Evolutionary conservation across 2,797 vertebrate species (phyloP), one percentile per base, ranked within the genome.

Genomic region (Hippoglossus hippoglossus): DNA sequence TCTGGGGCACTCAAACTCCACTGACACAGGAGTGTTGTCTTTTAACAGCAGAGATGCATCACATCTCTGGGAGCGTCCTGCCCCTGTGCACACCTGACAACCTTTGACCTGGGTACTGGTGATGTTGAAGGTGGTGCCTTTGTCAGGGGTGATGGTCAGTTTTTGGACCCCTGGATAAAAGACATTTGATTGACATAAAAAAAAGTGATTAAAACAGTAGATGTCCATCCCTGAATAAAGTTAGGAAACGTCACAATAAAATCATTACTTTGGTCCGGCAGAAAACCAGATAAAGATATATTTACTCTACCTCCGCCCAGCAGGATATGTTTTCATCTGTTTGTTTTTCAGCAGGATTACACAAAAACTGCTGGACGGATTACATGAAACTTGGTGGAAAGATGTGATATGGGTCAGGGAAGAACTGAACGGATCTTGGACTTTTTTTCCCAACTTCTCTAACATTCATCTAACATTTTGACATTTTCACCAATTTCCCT

Each of bases 1-100:
- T 65, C 31, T 79, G 55, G 72, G 0, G 78, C 93, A 94, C 0
- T 21, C 31, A 61, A 95, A 93, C 26, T 81, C 64, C 66, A 94
- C 26, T 0, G 65, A 15, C 6, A 67, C 71, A 24, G 41, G 22
- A 9, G 16, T 3, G 8, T 6, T 44, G 31, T 28, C 36, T 46
- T 6, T 68, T 1, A 94, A 49, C 12, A 28, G 8, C 1, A 85
- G n/a, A 21, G 63, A 77, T 0, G 67, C 9, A 1, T 2, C 5
- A 57, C 92, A 94, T 7, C 0, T 13, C 3, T 0, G n/a, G 2
- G 19, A 1, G 4, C 0, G 3, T 12, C 56, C 59, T n/a, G 51
- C 19, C 10, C 6, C 25, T 0, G 41, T 58, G 67, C 94, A 94
- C 44, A 93, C 85, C 5, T 66, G 3, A 67, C 94, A 95, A 10